Evolutionary conservation across 1,140 invertebrate genomes (phyloP), one percentile per base, ranked within the genome.

Genomic region (Lordiphosa mommai): DNA sequence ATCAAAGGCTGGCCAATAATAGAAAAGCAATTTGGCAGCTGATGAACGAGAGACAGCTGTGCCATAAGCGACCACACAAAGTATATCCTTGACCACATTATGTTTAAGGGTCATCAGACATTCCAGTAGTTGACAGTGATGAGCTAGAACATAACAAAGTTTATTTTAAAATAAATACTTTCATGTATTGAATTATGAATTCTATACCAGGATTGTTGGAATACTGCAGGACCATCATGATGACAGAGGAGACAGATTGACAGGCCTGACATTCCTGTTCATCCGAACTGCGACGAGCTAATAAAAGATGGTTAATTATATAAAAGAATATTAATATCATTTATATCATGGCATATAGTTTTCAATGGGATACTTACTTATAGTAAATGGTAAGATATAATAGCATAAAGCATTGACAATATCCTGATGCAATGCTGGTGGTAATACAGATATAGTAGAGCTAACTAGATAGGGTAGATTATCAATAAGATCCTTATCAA

Each of bases 1-100:
- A 91, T 99, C 98, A 69, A 99, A 95, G 2, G 97, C 95, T n/a
- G 98, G 98, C 98, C 98, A 99, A 89, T 99, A 99, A 90, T 99
- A 97, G 89, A 99, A 99, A 10, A 99, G 91, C 16, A 99, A 91
- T 90, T 99, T 98, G 34, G 97, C 96, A 10, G 98, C 98, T 2
- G 97, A 96, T 40, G 96, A 93, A 56, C 97, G 90, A 0, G 98
- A 96, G 41, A 94, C 93, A 50, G 96, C 94, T 1, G 98, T 98
- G 8, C 98, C 98, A 89, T 99, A 98, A 7, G 98, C 98, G 65
- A 99, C 96, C 8, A 99, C 97, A 87, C 96, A 96, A 4, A 99
- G 90, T 16, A 99, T 92, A 90, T 99, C 98, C 89, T 97, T 95
- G 2, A 97, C 93, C 9, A 98, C 93, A 70, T 95, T 94, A 61